Base-by-base conservation (phyloP, 2,113 vertebrate species). In the Athene cunicularia region DNA sequence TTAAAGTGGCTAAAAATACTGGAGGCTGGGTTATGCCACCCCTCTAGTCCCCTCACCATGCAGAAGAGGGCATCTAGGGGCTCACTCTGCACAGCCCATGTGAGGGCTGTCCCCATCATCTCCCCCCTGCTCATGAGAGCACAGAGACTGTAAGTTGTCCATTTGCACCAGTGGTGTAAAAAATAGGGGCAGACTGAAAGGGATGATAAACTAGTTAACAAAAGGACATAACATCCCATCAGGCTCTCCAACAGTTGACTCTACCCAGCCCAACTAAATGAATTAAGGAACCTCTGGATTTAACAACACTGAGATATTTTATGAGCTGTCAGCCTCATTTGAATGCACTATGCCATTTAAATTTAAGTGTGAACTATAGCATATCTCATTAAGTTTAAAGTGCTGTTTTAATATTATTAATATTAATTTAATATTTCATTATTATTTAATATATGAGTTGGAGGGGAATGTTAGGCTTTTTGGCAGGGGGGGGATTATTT, bases 81-180 rank as follows among this genome's bases (percentile, higher is more conserved):
- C 8, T 93, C 5, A 0, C 2, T 37, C 8, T 58, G 30, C 8
- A 22, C 35, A 68, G 23, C 9, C 33, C 32, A 14, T 0, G 2
- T 13, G 26, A 67, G 55, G 35, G 7, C 35, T 72, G 14, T 56
- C 45, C 56, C 37, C 58, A 66, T 59, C 24, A 52, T 15, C 14
- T 63, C 8, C 5, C 27, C 8, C 2, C 12, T 53, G 12, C 33
- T 60, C 85, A 30, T 21, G 50, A 47, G 56, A 68, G 35, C 35
- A 22, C 37, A 20, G 43, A 50, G 58, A 43, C 35, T 64, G 5
- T 1, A 1, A 11, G 4, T 21, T 43, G 33, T 32, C 21, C 5
- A 0, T 81, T 90, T 71, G 39, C 26, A 68, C 12, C 20, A 71
- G 12, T 35, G 41, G 11, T 23, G 32, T 62, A 62, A 75, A 90